phyloP scores from a whole-genome alignment of 2,797 vertebrate genomes.

The Gobio occitaniae region DNA sequence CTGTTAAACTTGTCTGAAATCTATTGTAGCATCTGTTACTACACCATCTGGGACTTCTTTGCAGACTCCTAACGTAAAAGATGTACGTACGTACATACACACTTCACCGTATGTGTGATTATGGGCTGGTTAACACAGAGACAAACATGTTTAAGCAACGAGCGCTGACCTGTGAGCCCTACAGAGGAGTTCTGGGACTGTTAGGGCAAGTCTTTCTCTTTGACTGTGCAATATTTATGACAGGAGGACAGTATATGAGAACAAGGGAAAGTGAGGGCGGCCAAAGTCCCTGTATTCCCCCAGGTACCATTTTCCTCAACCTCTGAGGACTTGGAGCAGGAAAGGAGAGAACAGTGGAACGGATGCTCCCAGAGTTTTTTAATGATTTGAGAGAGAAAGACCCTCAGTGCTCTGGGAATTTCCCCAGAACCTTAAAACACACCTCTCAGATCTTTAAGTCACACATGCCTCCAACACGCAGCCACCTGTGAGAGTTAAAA shows the following conservation, averaged over 20 bases:
- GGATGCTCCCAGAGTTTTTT: conserved; percentile 52
- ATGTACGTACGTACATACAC: not conserved
- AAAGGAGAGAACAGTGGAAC: conserved; percentile 53
- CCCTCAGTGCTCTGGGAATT: conserved; percentile 44
- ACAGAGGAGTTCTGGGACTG: conserved; percentile 24
- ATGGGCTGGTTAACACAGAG: not conserved
- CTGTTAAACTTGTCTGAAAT: not conserved
- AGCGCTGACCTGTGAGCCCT: conserved; percentile 13
- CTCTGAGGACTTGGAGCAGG: conserved; percentile 48
- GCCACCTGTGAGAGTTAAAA: conserved; percentile 21
- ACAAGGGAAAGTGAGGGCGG: conserved; percentile 5
- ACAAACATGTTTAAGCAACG: conserved; percentile 8
- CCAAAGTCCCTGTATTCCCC: conserved; percentile 46
- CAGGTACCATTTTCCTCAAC: conserved; percentile 47
- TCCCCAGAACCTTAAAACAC: conserved; percentile 42
- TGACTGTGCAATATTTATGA: conserved; percentile 29
- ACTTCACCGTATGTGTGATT: not conserved
- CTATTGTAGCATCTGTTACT: not conserved
- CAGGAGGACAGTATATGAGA: conserved; percentile 16
- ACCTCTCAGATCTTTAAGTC: conserved; percentile 41
- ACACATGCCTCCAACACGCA: conserved; percentile 16
- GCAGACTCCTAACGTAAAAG: not conserved
- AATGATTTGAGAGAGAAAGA: conserved; percentile 42
- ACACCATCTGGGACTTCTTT: not conserved
- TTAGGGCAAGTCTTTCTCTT: conserved; percentile 35